A percentile compares a stretch with the other conserved stretches of the same genome.
Evolutionary conservation across 2,113 vertebrate species (phyloP).

Genomic region (Sitta europaea): DNA sequence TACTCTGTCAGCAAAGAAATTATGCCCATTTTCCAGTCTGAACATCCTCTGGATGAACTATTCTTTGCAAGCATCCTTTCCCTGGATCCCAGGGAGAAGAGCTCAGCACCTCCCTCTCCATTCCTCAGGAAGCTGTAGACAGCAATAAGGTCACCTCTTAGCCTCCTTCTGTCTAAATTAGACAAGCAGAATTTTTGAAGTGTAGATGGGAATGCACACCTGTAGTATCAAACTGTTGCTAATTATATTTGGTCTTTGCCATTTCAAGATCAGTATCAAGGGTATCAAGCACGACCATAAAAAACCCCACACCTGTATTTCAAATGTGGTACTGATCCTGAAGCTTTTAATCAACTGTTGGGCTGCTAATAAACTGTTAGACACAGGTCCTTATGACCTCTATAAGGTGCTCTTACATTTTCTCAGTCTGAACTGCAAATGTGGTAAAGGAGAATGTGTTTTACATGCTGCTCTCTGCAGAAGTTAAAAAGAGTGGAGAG

Average conservation of each 20-base stretch:
- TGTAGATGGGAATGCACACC: not conserved
- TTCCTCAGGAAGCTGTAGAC: not conserved
- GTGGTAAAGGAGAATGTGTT: not conserved
- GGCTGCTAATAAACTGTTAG: not conserved
- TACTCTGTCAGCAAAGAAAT: not conserved
- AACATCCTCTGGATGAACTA: not conserved
- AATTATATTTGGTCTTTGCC: not conserved
- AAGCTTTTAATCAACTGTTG: not conserved
- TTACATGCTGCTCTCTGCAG: not conserved
- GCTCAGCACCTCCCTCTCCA: not conserved
- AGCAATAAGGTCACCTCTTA: not conserved
- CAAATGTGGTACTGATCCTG: not conserved
- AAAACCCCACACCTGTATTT: accelerated
- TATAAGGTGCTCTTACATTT: not conserved
- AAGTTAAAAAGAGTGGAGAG: not conserved
- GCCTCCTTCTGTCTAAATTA: not conserved
- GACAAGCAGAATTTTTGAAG: not conserved
- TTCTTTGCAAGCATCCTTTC: accelerated
- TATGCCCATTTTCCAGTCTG: not conserved
- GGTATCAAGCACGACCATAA: not conserved
- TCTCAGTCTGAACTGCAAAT: not conserved
- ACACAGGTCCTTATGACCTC: not conserved
- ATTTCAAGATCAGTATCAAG: not conserved
- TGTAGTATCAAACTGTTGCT: not conserved
- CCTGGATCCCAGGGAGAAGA: not conserved